phyloP scores from a whole-genome alignment of 2,888 invertebrate genomes.

The Disparrhopalites patrizii region DNA sequence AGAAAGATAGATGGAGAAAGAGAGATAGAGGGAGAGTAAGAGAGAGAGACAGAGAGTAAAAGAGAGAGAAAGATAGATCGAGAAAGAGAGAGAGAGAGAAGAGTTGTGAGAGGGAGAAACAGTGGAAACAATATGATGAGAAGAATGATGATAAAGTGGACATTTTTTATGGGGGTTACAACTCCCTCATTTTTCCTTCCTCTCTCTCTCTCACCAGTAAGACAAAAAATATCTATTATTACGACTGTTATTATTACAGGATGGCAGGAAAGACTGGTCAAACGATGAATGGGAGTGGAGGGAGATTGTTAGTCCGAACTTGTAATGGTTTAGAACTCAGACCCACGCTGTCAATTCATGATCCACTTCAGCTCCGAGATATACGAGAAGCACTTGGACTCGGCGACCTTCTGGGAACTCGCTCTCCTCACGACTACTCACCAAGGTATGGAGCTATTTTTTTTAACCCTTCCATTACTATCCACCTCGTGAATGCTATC shows the following conservation, averaged over 20 bases:
- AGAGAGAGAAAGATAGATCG: too few relatives aligned
- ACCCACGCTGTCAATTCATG: slow-evolving; percentile 48
- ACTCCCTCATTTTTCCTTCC: background rate
- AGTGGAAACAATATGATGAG: too few relatives aligned
- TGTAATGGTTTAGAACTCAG: slow-evolving; percentile 72
- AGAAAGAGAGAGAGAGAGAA: too few relatives aligned
- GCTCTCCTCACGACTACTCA: slow-evolving; percentile 47
- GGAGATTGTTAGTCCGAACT: slow-evolving; percentile 64
- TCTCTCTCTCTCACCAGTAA: background rate
- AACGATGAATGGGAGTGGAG: slow-evolving; percentile 36
- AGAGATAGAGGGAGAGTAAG: background rate
- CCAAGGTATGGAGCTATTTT: slow-evolving; percentile 43
- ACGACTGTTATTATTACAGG: slow-evolving; percentile 27
- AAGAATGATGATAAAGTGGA: too few relatives aligned
- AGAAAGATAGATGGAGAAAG: background rate
- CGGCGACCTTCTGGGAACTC: slow-evolving; percentile 43
- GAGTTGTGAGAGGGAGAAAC: too few relatives aligned
- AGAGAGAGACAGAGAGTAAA: too few relatives aligned
- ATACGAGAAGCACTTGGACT: slow-evolving; percentile 47
- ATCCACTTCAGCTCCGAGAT: slow-evolving; percentile 47
- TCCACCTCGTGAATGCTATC: too few relatives aligned
- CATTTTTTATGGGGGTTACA: too few relatives aligned
- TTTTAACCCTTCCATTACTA: too few relatives aligned
- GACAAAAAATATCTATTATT: background rate
- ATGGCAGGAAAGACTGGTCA: slow-evolving; percentile 46